These are phyloP conservation scores for Macrotrachela quadricornifera DNA, from an alignment of 1,140 invertebrate genomes.

Conservation along the genomic window DNA sequence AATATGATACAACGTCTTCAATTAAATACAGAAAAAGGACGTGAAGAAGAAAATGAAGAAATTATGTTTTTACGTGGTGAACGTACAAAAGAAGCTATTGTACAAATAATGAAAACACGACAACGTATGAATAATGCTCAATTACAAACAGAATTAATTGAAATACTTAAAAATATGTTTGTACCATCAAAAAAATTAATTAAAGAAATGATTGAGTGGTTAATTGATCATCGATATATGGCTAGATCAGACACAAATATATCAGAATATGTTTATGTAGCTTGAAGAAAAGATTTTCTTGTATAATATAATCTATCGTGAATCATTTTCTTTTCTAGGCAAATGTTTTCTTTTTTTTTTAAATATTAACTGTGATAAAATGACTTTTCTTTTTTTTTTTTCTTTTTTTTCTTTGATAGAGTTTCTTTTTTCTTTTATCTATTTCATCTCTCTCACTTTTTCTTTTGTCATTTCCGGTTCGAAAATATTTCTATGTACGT, in stretches of 20 bases:
- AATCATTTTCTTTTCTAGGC: no score
- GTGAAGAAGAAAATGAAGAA: conserved; percentile 77
- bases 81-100: conserved; percentile 55
- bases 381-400: no score
- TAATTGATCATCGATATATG: conserved; percentile 97
- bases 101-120: conserved; percentile 93
- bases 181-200: conserved; percentile 95
- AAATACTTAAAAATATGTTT: conserved; percentile 98
- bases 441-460: no score
- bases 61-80: conserved; percentile 57
- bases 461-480: no score
- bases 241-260: conserved; percentile 82
- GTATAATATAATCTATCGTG: no score
- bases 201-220: conserved; percentile 96
- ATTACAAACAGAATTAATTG: conserved; percentile 79
- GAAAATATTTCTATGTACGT: no score
- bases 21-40: conserved; percentile 74
- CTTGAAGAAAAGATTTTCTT: conserved; percentile 33
- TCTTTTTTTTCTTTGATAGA: no score
- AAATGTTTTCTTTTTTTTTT: no score
- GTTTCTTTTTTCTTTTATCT: no score
- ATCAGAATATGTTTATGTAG: conserved; percentile 92
- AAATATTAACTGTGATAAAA: no score
- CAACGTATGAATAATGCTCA: conserved; percentile 78
- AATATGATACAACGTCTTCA: conserved; percentile 83